A percentile compares a stretch with the other conserved stretches of the same genome.
Conservation (phyloP, 2,797 vertebrate genomes). For the Furcifer pardalis region DNA sequence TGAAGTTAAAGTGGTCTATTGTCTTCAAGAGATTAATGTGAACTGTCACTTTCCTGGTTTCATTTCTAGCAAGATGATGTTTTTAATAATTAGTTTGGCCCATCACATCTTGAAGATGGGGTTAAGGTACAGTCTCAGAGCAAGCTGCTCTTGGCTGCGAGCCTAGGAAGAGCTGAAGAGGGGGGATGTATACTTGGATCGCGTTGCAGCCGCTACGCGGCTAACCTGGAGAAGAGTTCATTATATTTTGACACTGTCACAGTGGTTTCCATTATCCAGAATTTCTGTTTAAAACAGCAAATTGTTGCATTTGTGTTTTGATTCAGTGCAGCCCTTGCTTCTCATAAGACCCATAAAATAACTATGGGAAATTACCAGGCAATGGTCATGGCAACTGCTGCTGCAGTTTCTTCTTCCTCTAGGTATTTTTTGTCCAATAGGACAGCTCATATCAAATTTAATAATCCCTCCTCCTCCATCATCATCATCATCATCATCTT, state of each 20-base stretch:
- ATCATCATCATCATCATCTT: too few relatives aligned
- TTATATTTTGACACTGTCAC: neutral
- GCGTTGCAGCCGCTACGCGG: too few relatives aligned
- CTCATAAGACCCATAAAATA: neutral
- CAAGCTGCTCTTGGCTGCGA: slow-evolving; percentile 13
- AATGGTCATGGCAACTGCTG: neutral
- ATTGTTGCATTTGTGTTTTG: neutral
- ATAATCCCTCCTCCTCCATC: too few relatives aligned
- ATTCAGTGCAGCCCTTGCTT: neutral
- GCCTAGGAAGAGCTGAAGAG: slow-evolving; percentile 12
- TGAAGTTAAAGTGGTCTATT: slow-evolving; percentile 17
- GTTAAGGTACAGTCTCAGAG: slow-evolving; percentile 19
- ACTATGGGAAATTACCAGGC: neutral
- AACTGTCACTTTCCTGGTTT: slow-evolving; percentile 30
- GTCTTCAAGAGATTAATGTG: slow-evolving; percentile 19
- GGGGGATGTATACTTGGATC: too few relatives aligned
- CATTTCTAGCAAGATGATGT: neutral
- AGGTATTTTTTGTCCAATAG: neutral
- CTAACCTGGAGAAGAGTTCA: neutral
- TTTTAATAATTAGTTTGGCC: slow-evolving; percentile 39
- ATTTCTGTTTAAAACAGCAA: neutral
- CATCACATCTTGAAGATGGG: neutral
- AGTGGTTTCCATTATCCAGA: neutral
- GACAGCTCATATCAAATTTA: neutral
- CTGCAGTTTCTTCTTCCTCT: neutral